A percentile compares a stretch with the other conserved stretches of the same genome.
phyloP scores from a whole-genome alignment of 1,140 invertebrate species.

The Macrobrachium rosenbergii region DNA sequence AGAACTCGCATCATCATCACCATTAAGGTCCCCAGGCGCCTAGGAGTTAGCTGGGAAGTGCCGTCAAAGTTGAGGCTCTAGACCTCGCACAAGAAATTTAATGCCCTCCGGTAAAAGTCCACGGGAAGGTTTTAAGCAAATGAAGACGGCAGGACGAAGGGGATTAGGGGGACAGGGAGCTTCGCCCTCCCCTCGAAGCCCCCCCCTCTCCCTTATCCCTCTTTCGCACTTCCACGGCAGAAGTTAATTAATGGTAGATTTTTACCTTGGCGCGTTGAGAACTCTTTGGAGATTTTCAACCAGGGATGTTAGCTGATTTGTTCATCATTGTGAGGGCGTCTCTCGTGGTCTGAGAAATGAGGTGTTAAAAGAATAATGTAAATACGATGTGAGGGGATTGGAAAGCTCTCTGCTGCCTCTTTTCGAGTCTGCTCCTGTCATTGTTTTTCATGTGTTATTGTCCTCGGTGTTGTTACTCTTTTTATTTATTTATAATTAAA shows the following conservation, averaged over 20 bases:
- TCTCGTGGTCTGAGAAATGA: no score
- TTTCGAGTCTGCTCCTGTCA: no score
- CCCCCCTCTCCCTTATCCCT: no score
- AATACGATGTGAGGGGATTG: no score
- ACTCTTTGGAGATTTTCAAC: slow-evolving; percentile 34
- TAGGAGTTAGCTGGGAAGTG: slow-evolving; percentile 44
- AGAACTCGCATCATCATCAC: slow-evolving; percentile 24
- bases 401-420: no score
- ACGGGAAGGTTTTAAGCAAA: slow-evolving; percentile 50
- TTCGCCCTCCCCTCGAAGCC: neutral
- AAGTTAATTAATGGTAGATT: slow-evolving; percentile 56
- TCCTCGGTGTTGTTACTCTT: no score
- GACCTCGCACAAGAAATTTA: slow-evolving; percentile 41
- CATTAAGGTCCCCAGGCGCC: slow-evolving; percentile 42
- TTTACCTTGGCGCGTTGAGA: slow-evolving; percentile 12
- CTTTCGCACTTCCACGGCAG: neutral
- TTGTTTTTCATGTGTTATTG: no score
- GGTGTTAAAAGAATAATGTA: no score
- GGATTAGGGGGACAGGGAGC: neutral
- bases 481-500: no score
- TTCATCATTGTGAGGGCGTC: neutral
- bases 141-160: slow-evolving; percentile 33
- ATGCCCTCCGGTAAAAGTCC: slow-evolving; percentile 18
- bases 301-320: neutral
- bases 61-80: slow-evolving; percentile 28